phyloP scores from a whole-genome alignment of 2,797 vertebrate species.

The Phoxinus dragarum region DNA sequence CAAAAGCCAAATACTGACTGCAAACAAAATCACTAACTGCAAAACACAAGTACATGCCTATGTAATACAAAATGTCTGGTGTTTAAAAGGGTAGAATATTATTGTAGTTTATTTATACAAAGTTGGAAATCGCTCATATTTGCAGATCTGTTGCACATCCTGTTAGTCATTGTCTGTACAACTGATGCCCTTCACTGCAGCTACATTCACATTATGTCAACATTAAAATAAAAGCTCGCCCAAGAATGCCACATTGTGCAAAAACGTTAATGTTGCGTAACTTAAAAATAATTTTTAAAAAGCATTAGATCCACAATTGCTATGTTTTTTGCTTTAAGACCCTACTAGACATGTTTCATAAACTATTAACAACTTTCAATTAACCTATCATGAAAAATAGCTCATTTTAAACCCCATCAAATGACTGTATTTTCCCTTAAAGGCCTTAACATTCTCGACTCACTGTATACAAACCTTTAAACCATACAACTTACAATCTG shows the following conservation, averaged over 20 bases:
- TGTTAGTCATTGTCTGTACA: not conserved
- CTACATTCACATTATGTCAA: not conserved
- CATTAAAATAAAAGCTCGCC: not conserved
- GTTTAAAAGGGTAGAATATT: not conserved
- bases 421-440: too few species aligned
- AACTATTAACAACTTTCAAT: too few species aligned
- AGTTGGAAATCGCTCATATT: not conserved
- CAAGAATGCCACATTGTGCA: not conserved
- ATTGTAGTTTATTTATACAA: not conserved
- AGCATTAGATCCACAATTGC: not conserved
- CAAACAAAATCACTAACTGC: not conserved
- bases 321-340: not conserved
- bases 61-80: not conserved
- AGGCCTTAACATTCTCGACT: too few species aligned
- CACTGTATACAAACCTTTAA: too few species aligned
- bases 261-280: not conserved
- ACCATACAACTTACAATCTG: not conserved
- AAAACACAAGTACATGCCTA: not conserved
- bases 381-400: too few species aligned
- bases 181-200: constrained; percentile 11
- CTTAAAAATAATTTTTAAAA: not conserved
- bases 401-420: too few species aligned
- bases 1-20: not conserved
- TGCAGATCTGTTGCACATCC: not conserved
- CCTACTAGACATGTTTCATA: not conserved